These are phyloP conservation scores for Latrodectus hesperus DNA, from an alignment of 2,888 invertebrate genomes.

Conservation along the genomic window DNA sequence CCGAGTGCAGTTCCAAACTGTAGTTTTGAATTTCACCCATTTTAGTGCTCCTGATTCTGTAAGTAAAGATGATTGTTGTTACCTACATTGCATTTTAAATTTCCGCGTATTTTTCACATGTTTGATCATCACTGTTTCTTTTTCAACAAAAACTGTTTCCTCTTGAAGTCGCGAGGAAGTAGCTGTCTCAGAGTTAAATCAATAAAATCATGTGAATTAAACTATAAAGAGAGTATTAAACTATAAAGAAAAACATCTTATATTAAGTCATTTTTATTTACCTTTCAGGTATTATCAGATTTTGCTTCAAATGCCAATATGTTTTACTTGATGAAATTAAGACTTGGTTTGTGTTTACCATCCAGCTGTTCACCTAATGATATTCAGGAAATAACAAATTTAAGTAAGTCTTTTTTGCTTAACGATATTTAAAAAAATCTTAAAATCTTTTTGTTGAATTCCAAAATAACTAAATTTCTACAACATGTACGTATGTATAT, in stretches of 20 bases:
- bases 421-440: neutral
- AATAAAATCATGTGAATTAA: too few species aligned
- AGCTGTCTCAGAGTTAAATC: too few species aligned
- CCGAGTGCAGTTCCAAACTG: constrained; percentile 60
- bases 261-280: neutral
- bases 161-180: too few species aligned
- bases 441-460: neutral
- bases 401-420: constrained; percentile 35
- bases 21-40: constrained; percentile 39
- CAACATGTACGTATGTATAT: too few species aligned
- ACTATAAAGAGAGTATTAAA: too few species aligned
- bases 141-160: too few species aligned
- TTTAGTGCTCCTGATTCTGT: constrained; percentile 55
- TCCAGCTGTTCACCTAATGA: constrained; percentile 46
- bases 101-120: too few species aligned
- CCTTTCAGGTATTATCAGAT: constrained; percentile 49
- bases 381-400: constrained; percentile 51
- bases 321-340: constrained; percentile 54
- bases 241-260: neutral
- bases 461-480: too few species aligned
- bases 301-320: constrained; percentile 49
- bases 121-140: too few species aligned
- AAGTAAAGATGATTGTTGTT: neutral
- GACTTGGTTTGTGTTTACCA: constrained; percentile 60
- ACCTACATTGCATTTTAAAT: too few species aligned